Evolutionary conservation across 2,113 vertebrate species (phyloP), one percentile per base, ranked within the genome.

Genomic region (Sinosuthora webbiana): DNA sequence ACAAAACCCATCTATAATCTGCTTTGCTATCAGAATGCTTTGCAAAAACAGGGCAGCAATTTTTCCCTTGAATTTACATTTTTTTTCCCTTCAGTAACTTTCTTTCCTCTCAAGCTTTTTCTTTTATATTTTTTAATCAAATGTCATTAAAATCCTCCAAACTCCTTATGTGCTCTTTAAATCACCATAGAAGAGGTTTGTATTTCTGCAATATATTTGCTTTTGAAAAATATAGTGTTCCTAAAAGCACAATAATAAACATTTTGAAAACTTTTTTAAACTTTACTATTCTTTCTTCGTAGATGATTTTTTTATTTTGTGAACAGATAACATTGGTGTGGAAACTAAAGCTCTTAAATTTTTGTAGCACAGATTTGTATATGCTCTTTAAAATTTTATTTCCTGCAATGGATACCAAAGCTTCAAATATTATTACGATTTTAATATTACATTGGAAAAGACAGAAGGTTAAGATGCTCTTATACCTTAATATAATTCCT

Each of bases 361-460:
- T 87, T 90, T 52, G 31, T 71, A 65, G 33, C 49, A 64, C 22
- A 74, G 59, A 84, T 96, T 97, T 95, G 70, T 92, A 94, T 56
- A 80, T 77, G 68, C 14, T 90, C 63, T 94, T 97, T 89, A 97
- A 95, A 96, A 67, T 94, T 96, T 96, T 83, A 95, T 96, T 96
- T 89, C 67, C 52, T 5, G 20, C 83, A 94, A 78, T 91, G 83
- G 86, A 82, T 92, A 88, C 74, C 53, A 55, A 77, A 71, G 24
- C 47, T 96, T 97, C 89, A 97, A 97, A 95, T 96, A 96, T 97
- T 95, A 96, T 97, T 89, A 63, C 67, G 73, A 75, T 87, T 97
- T 97, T 94, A 96, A 94, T 97, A 96, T 91, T 96, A 59, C 91
- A 95, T 83, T 69, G 62, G 78, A 93, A 96, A 95, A 96, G 74